Evolutionary conservation across 35 echinoderm and acorn worm species (phyloP), one percentile per base, ranked within the genome.

Genomic region (Strongylocentrotus purpuratus): DNA sequence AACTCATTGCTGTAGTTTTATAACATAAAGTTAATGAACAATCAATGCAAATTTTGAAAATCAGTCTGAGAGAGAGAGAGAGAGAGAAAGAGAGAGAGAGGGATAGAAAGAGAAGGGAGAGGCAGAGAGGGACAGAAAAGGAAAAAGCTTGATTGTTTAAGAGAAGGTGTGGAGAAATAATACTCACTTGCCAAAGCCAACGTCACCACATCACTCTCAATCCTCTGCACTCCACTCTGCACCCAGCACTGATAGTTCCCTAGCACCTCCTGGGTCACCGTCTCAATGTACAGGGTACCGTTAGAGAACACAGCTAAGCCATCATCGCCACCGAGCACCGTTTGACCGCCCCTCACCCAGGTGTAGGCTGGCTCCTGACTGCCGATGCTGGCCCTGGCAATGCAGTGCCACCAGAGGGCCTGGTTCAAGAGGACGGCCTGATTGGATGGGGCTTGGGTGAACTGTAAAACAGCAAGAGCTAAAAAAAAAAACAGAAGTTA

Each of bases 361-460:
- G 91, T 92, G 47, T 95, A 94, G 12, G 90, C 88, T 31, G 95
- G 89, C 7, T 92, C 90, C 33, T 90, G 94, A 25, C 95, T 94
- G 92, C 96, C 95, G 70, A 86, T 94, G 48, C 92, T 93, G 15
- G 92, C 46, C 48, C 94, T 88, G 86, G 86, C 94, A 11, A 55
- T 90, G 59, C 96, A 97, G 45, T 95, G 96, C 96, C 96, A 97
- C 96, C 96, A 97, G 5, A 94, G 92, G 32, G 91, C 94, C 33
- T 95, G 94, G 17, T 52, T 85, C 61, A 86, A 78, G 31, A 97
- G 91, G 10, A 95, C 96, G 32, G 95, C 94, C 33, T 95, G 96
- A 65, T 91, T 94, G 10, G 61, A 46, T 46, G 96, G 96, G 85
- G 95, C 95, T 87, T 88, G 94, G 12, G 92, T 95, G 91, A 97